A percentile compares a stretch with the other conserved stretches of the same genome.
Conservation (phyloP, 2,113 vertebrate genomes). For the Saguinus midas region DNA sequence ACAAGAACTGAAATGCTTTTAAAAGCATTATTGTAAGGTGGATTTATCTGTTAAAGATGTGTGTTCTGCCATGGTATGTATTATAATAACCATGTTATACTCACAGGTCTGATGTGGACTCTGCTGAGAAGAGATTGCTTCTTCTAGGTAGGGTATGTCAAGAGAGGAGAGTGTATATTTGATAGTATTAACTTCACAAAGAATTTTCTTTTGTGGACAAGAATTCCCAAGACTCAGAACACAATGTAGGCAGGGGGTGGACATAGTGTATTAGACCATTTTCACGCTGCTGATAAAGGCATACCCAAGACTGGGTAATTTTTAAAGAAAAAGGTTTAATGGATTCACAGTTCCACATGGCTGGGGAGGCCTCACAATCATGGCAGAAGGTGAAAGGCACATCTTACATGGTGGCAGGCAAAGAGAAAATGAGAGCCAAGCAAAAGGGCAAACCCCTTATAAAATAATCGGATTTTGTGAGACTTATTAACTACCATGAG, state of each 20-base stretch:
- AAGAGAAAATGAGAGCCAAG: too few relatives aligned
- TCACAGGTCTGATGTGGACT: constrained; percentile 80
- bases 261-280: not conserved
- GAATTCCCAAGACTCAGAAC: constrained; percentile 77
- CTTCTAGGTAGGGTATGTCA: constrained; percentile 14
- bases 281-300: too few relatives aligned
- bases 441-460: too few relatives aligned
- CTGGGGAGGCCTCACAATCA: too few relatives aligned
- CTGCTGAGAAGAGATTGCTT: constrained; percentile 60
- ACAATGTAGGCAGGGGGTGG: constrained; percentile 62
- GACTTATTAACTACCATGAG: too few relatives aligned
- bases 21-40: constrained; percentile 86
- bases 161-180: constrained; percentile 23
- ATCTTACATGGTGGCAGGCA: too few relatives aligned
- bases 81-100: constrained; percentile 82
- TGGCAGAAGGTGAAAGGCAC: too few relatives aligned
- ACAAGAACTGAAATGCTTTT: constrained; percentile 63
- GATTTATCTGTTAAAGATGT: constrained; percentile 85
- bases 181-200: constrained; percentile 28
- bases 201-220: constrained; percentile 76
- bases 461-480: too few relatives aligned
- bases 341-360: too few relatives aligned
- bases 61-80: constrained; percentile 80
- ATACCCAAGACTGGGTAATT: too few relatives aligned
- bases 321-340: too few relatives aligned